Base-by-base conservation (phyloP, 2,888 invertebrate species). In the Falcaria lacertinaria region DNA sequence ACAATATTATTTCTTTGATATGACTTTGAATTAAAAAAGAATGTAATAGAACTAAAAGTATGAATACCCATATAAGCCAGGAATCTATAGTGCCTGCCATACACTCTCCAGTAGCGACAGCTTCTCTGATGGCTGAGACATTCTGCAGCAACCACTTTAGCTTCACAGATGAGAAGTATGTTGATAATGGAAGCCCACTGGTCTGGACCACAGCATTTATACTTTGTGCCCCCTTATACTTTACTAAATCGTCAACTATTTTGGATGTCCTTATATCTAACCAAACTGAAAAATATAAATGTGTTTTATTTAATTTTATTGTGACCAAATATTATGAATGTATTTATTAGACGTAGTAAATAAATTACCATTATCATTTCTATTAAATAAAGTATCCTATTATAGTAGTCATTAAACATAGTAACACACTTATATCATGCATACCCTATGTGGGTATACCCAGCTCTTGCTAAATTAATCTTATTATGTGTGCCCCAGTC, bases 141-240 rank as follows among this genome's bases (percentile, higher is more conserved):
- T 98, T 96, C 69, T 97, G 94, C 47, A 98, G 87, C 34, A 99
- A 84, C 99, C 99, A 99, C 66, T 93, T 92, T 40, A 99, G 90
- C 84, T 99, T 99, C 0, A 98, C 90, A 7, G 98, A 98, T 65
- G 97, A 97, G 78, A 99, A 99, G 81, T 98, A 99, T 39, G 98
- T 96, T 55, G 97, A 96, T 47, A 99, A 90, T 11, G 99, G 99
- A 50, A 98, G 92, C n/a, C 98, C 98, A 80, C 96, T 98, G 11
- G 64, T 78, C 52, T 80, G 79, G 40, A 68, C 60, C 1, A 89
- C 83, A 38, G 89, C 85, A 68, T 82, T 71, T 7, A 83, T 67
- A 61, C 80, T 73, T 57, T 80, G 80, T 44, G 83, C 69, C 36
- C 87, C 80, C 64, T 83, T 86, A 28, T 52, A 69, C 63, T 77